Evolutionary conservation across 1,140 invertebrate species (phyloP), one percentile per base, ranked within the genome.

Genomic region (Pogonomyrmex barbatus): DNA sequence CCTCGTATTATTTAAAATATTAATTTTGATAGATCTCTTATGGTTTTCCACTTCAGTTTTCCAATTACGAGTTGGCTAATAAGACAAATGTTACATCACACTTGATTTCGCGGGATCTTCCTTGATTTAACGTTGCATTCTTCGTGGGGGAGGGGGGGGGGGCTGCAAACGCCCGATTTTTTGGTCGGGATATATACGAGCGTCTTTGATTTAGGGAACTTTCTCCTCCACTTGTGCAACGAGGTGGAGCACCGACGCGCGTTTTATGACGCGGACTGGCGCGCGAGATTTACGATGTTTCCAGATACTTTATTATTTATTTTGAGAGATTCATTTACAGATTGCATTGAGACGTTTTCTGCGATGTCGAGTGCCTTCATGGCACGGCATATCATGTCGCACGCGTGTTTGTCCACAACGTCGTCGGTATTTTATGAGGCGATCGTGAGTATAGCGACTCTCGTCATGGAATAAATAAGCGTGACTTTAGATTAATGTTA

Each of bases 261-360:
- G 54, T 83, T 83, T 83, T 83, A 83, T 83, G 79, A 83, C 68
- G 68, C 79, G 68, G 36, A 39, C 79, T n/a, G 54, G 68, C 42
- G 67, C 79, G 54, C 56, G 79, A 83, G 79, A 83, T 83, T 83
- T 83, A 83, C 79, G 79, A 83, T 50, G 79, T 62, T 62, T 50
- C 68, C 79, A 39, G 79, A 83, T 62, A 83, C 79, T 83, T 83
- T 83, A 83, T 83, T 83, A 83, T 83, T 83, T 83, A 83, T 42
- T 83, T 60, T 47, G 42, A 39, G 67, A 82, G 70, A 83, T 83
- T 75, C 79, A 75, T 83, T 83, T 83, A 83, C 54, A 75, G 79
- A 83, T 83, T 83, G 79, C 79, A 83, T 83, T 83, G 68, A 83
- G 79, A 83, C 68, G 54, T 83, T 75, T 83, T 14, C 79, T 33